phyloP scores from a whole-genome alignment of 2,797 vertebrate species.

The Mormyrops attenuatus region DNA sequence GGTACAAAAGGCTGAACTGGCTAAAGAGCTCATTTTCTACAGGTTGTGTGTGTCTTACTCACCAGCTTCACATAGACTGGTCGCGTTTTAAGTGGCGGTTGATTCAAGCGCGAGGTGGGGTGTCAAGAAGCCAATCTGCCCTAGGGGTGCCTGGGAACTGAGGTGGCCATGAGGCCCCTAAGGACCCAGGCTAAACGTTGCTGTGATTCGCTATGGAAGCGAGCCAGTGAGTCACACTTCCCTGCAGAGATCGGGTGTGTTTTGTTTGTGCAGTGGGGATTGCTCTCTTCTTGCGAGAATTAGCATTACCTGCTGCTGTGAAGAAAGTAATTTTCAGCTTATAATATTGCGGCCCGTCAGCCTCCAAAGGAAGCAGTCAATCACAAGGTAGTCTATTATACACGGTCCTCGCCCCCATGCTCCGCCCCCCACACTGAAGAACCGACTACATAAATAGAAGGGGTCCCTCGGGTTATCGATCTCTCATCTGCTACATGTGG shows the following conservation, averaged over 20 bases:
- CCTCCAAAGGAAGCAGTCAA: neutral
- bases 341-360: neutral
- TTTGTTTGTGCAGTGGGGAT: neutral
- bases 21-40: neutral
- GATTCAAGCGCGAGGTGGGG: neutral
- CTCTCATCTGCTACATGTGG: neutral
- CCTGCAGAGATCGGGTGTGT: neutral
- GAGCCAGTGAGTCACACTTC: neutral
- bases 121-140: neutral
- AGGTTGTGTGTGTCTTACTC: neutral
- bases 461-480: neutral
- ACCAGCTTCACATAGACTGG: neutral
- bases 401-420: neutral
- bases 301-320: neutral
- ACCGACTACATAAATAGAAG: neutral
- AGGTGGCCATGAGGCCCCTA: neutral
- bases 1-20: neutral
- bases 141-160: neutral
- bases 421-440: neutral
- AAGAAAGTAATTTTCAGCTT: neutral
- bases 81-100: neutral
- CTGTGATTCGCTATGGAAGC: neutral
- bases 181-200: neutral
- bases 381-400: neutral
- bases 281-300: slow-evolving; percentile 12